phyloP scores from a whole-genome alignment of 1,140 invertebrate genomes.

The Diploscapter pachys region DNA sequence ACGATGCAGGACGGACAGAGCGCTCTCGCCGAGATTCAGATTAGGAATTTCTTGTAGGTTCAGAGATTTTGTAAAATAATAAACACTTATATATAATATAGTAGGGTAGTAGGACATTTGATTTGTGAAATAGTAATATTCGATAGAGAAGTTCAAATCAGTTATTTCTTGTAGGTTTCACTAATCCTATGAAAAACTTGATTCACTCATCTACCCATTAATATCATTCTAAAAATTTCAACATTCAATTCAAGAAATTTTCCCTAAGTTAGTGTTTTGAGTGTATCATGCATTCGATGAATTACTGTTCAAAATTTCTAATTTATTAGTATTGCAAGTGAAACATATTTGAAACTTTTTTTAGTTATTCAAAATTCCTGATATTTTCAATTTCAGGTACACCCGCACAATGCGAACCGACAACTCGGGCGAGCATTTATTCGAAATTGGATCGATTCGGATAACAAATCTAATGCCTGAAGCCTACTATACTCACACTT shows the following conservation, averaged over 20 bases:
- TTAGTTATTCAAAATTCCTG: neutral
- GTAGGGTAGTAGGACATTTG: too few species aligned
- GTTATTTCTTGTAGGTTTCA: too few species aligned
- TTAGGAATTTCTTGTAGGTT: slow-evolving; percentile 86
- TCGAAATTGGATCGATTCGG: slow-evolving; percentile 92
- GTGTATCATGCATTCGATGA: too few species aligned
- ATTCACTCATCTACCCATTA: neutral
- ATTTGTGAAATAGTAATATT: too few species aligned
- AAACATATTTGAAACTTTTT: neutral
- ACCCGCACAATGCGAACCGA: slow-evolving; percentile 93
- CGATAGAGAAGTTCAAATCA: too few species aligned
- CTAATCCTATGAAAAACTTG: too few species aligned
- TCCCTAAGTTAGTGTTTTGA: too few species aligned
- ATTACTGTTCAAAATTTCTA: too few species aligned
- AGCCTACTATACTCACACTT: slow-evolving; percentile 75
- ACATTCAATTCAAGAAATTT: neutral
- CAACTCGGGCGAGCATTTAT: slow-evolving; percentile 90
- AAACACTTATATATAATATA: too few species aligned
- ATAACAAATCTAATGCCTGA: slow-evolving; percentile 91
- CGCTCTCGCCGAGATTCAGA: slow-evolving; percentile 87
- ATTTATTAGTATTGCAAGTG: too few species aligned
- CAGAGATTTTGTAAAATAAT: neutral
- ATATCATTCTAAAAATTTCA: neutral
- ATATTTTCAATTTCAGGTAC: slow-evolving; percentile 66
- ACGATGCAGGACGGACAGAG: slow-evolving; percentile 95